These are phyloP conservation scores for Sparidentex hasta DNA, from an alignment of 2,797 vertebrate genomes.

Conservation along the genomic window DNA sequence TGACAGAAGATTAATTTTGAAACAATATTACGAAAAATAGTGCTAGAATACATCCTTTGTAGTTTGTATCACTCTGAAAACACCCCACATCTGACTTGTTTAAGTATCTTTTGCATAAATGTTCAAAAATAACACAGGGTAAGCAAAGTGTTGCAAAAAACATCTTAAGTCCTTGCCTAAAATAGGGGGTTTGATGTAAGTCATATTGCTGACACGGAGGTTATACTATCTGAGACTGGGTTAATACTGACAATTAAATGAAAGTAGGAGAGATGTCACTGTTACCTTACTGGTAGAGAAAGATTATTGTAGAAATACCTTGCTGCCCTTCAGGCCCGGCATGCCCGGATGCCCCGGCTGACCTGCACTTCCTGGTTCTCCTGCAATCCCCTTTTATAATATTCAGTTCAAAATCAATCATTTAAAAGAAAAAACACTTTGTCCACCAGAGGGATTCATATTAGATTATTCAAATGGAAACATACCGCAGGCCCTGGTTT, in stretches of 20 bases:
- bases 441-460: constrained; percentile 16
- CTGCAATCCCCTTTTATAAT: constrained; percentile 88
- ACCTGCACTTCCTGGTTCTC: constrained; percentile 86
- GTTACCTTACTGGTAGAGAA: background rate
- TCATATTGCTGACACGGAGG: background rate
- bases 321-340: constrained; percentile 89
- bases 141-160: background rate
- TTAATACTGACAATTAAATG: background rate
- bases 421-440: constrained; percentile 8
- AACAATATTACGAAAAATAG: background rate
- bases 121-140: background rate
- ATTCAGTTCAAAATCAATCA: constrained; percentile 13
- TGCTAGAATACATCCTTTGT: background rate
- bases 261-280: background rate
- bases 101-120: background rate
- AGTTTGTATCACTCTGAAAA: background rate
- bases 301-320: constrained; percentile 82
- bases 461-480: constrained; percentile 33
- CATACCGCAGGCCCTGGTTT: constrained; percentile 88
- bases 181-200: background rate
- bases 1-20: background rate
- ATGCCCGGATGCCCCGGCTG: constrained; percentile 92
- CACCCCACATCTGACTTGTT: background rate
- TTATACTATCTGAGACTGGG: background rate
- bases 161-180: background rate